A percentile compares a stretch with the other conserved stretches of the same genome.
These are phyloP conservation scores for Fregetta grallaria DNA, from an alignment of 2,113 vertebrate species.

Conservation along the genomic window DNA sequence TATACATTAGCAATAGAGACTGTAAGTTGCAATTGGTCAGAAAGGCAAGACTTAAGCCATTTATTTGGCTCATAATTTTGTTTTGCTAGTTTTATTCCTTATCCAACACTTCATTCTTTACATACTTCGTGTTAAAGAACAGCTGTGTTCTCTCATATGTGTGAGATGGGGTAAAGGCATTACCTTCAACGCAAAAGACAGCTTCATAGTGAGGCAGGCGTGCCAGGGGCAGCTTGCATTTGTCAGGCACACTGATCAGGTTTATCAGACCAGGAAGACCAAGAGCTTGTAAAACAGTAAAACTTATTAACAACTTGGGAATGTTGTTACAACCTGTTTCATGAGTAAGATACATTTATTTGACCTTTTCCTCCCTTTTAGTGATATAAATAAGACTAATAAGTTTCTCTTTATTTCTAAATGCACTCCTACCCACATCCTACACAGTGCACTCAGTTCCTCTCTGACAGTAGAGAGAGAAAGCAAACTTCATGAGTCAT, in stretches of 20 bases:
- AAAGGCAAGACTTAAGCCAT: background rate
- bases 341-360: background rate
- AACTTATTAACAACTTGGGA: background rate
- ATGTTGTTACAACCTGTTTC: background rate
- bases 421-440: background rate
- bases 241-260: background rate
- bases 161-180: background rate
- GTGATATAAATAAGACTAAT: background rate
- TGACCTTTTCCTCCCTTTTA: background rate
- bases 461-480: background rate
- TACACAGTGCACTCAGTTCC: background rate
- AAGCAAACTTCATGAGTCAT: background rate
- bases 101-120: background rate
- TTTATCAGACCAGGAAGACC: background rate
- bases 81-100: background rate
- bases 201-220: background rate
- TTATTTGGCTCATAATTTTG: background rate
- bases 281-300: background rate
- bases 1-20: background rate
- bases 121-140: background rate
- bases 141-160: background rate
- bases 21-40: background rate
- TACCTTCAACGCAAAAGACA: background rate
- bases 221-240: background rate
- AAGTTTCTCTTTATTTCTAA: background rate